Evolutionary conservation across 2,113 vertebrate genomes (phyloP).

Genomic region (Salvelinus sp.): DNA sequence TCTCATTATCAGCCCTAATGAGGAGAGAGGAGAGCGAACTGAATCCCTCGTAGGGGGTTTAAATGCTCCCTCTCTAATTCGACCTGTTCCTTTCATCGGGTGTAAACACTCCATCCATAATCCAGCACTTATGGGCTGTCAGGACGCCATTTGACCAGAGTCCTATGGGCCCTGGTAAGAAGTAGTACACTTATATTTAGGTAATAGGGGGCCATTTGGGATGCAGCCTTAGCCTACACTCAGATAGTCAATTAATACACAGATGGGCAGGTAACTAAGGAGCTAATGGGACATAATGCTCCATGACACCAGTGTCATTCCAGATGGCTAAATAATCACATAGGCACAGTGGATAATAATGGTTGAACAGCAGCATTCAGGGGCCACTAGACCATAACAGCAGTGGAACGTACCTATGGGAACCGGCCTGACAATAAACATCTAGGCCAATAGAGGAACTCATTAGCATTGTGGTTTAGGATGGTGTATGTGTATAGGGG

Average conservation of each 20-base stretch:
- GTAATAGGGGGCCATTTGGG: too few relatives aligned
- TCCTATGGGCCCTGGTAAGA: too few relatives aligned
- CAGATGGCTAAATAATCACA: constrained; percentile 36
- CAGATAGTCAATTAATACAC: constrained; percentile 1
- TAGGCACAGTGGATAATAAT: constrained; percentile 36
- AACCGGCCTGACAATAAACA: constrained; percentile 29
- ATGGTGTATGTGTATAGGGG: neutral
- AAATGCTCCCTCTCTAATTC: constrained; percentile 11
- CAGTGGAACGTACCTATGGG: too few relatives aligned
- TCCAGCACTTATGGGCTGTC: too few relatives aligned
- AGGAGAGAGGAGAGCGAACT: constrained; percentile 47
- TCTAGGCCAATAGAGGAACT: constrained; percentile 4
- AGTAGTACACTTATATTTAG: too few relatives aligned
- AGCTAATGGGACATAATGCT: too few relatives aligned
- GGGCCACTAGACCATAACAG: neutral
- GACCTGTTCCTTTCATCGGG: neutral
- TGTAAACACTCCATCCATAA: too few relatives aligned
- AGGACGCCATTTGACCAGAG: too few relatives aligned
- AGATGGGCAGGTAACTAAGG: too few relatives aligned
- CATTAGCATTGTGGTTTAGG: constrained; percentile 3
- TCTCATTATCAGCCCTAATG: neutral
- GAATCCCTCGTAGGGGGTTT: constrained; percentile 28
- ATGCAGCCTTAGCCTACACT: too few relatives aligned
- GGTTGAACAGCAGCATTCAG: constrained; percentile 53
- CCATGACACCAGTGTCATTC: too few relatives aligned